Evolutionary conservation across 2,113 vertebrate species (phyloP).

Genomic region (Strigops habroptila): DNA sequence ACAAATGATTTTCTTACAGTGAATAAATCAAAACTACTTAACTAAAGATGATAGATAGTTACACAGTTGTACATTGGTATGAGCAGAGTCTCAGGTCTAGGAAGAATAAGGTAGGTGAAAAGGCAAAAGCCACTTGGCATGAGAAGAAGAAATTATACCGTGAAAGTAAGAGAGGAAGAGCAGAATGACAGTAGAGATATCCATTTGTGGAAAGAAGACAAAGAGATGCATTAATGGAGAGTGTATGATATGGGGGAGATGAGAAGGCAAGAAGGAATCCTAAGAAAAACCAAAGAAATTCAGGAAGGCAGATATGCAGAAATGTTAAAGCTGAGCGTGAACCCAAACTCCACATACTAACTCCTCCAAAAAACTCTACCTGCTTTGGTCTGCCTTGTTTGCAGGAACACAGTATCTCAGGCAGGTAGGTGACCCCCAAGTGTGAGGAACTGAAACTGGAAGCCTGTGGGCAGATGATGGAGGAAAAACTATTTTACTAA

Average conservation of each 20-base stretch:
- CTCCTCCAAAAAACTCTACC: not conserved
- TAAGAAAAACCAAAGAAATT: not conserved
- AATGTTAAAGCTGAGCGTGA: not conserved
- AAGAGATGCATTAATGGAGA: not conserved
- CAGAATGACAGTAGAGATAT: not conserved
- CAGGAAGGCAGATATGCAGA: not conserved
- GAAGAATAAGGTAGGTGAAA: not conserved
- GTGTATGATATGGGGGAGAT: not conserved
- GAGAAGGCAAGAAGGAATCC: not conserved
- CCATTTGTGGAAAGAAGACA: not conserved
- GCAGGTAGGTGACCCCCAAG: not conserved
- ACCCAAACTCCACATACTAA: not conserved
- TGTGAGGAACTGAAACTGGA: not conserved
- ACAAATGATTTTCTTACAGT: not conserved
- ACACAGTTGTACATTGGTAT: not conserved
- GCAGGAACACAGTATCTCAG: fast-evolving
- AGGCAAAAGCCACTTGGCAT: not conserved
- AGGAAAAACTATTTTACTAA: not conserved
- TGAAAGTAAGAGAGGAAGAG: not conserved
- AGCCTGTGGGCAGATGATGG: not conserved
- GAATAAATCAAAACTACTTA: not conserved
- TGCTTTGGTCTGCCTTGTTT: not conserved
- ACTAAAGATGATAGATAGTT: not conserved
- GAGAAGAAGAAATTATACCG: not conserved
- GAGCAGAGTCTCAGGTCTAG: not conserved